These are phyloP conservation scores for Adelognathus sp. DNA, from an alignment of 2,888 invertebrate species.

Conservation along the genomic window DNA sequence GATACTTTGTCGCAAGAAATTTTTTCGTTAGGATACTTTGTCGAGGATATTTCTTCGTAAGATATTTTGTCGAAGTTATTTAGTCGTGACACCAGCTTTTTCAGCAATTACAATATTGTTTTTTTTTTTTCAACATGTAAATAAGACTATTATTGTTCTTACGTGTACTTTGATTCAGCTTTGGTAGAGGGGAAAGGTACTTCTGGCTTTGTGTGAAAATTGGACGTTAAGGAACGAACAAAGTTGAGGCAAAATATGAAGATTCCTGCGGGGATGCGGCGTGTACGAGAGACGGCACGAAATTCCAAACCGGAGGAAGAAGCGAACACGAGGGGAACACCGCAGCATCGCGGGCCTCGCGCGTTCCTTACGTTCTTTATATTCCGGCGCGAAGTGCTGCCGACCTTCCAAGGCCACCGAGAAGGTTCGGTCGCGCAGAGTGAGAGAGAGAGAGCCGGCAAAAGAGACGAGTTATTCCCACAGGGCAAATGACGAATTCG, in stretches of 20 bases:
- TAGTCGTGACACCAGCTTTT: no score
- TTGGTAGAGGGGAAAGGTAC: no score
- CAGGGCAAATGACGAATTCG: conserved; percentile 60
- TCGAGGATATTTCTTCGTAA: no score
- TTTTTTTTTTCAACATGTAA: no score
- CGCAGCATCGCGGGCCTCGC: conserved; percentile 2
- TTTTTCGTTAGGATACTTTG: neutral
- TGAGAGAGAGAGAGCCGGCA: neutral
- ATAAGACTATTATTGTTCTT: no score
- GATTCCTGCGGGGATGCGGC: neutral
- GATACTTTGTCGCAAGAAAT: neutral
- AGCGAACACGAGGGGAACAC: conserved; percentile 23
- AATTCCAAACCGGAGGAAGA: neutral
- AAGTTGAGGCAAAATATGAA: neutral
- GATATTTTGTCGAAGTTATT: no score
- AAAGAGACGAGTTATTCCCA: conserved; percentile 13
- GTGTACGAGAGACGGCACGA: neutral
- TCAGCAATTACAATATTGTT: no score
- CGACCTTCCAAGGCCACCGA: conserved; percentile 66
- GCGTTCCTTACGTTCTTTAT: conserved; percentile 53
- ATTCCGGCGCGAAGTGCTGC: conserved; percentile 37
- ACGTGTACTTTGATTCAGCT: no score
- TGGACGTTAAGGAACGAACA: no score
- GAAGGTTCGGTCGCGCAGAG: conserved; percentile 20
- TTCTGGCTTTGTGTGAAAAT: no score